Base-by-base conservation (phyloP, 2,113 vertebrate species). In the Tichodroma muraria region DNA sequence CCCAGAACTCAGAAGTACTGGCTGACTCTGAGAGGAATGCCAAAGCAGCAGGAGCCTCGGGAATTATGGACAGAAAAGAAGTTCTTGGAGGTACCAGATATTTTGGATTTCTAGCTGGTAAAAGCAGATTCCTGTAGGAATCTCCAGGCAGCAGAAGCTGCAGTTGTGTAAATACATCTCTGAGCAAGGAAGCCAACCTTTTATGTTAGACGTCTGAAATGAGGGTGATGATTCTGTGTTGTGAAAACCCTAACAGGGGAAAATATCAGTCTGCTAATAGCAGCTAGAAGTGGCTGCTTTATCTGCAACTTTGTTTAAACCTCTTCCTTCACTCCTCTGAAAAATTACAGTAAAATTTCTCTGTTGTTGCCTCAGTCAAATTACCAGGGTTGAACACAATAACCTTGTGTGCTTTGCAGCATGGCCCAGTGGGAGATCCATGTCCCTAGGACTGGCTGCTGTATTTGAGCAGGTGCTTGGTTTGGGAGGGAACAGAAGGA, bases 1-100 rank as follows among this genome's bases (percentile, higher is more conserved):
- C 45, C 1, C 50, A 82, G 63, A 96, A 91, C 24, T 64, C 60
- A 6, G 96, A 91, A 57, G 45, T 54, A 19, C 64, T 10, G 6
- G 69, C 92, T 40, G 83, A 94, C 80, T 59, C 88, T 35, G 85
- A 85, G 1, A 94, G 73, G 65, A 96, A 97, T 31, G 70, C 73
- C 18, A 97, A 97, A 73, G 96, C 95, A 81, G 91, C 97, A 4
- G 97, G 97, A 70, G 95, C 98, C 71, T 97, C 97, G 0, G 96
- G 97, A 80, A 96, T 98, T 80, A 97, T 98, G 96, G 98, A 98
- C 85, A 97, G 97, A 91, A 97, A 98, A 93, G 98, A 99, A 78
- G 95, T 98, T 31, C 80, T 98, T 87, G 97, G 98, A 97, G 98
- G 98, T 99, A 97, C 61, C 87, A 59, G 70, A 90, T 89, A 38